Evolutionary conservation across 2,888 invertebrate species (phyloP), one percentile per base, ranked within the genome.

Genomic region (Galeopsomyia nigrocyanea): DNA sequence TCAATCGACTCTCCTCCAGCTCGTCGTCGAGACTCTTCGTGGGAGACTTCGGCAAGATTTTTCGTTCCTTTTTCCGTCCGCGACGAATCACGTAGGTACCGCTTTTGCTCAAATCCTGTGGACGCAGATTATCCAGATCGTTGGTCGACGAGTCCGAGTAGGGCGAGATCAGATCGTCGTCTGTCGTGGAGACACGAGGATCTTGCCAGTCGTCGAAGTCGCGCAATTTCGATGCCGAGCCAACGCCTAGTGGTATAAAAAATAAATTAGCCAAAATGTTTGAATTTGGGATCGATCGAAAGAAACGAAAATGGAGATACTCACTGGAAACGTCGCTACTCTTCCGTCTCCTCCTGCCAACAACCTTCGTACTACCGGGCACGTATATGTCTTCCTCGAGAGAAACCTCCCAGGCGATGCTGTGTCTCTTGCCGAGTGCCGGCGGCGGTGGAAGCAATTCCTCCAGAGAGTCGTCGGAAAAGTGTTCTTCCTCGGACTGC

Each of bases 401-500:
- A 76, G 94, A 92, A 76, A 95, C 94, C 89, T 95, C 94, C 95
- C 95, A 95, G 76, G 95, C 94, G 79, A 95, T 94, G 83, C 94
- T 94, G 83, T 92, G 92, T 80, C 94, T 90, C 88, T 94, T 94
- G 75, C 81, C 79, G 83, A 87, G 85, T 57, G 88, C 87, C 17
- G 89, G 89, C 17, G 90, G 92, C 57, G 92, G 92, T 53, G 92
- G 93, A 78, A 92, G 88, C 80, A 91, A 89, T 82, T 93, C 94
- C 86, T 95, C 95, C 76, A 94, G 87, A 19, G 95, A 95, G 87
- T 95, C 95, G 85, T 95, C 95, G 26, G 94, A 95, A 86, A 94
- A 94, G 76, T 90, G 91, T 76, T 90, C 90, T 79, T 88, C 89
- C 75, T 88, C 89, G 39, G 84, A 84, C 73, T 86, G 86, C 3